Evolutionary conservation across 35 echinoderm and acorn worm genomes (phyloP), one percentile per base, ranked within the genome.

Genomic region (Amphiura filiformis): DNA sequence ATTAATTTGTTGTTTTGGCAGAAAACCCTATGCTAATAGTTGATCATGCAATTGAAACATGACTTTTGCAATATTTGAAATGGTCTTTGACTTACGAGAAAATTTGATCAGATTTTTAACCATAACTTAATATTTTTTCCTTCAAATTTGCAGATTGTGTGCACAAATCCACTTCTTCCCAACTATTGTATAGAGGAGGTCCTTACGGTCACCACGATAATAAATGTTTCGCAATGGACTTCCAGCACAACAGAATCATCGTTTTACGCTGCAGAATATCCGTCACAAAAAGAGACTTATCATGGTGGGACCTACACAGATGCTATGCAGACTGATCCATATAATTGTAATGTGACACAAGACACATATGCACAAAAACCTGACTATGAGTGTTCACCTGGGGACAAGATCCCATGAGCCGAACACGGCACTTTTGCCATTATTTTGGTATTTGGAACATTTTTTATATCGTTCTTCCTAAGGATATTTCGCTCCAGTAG

Each of bases 381-480:
- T 36, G 83, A 61, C n/a, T 31, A 85, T 35, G 64, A 32, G 11
- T 85, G 83, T 65, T 85, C 83, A 31, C 89, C 89, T 1, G 39
- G 61, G 0, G 65, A 76, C 11, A 85, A 82, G 82, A 79, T 78
- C 38, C 88, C 95, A 13, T 75, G 81, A 44, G 91, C 95, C 31
- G 93, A 97, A 77, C 89, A 88, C 0, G 89, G 91, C 13, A 88
- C 93, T 7, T 82, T 97, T 64, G 93, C 95, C 5, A 91, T 91
- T 13, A 97, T 93, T 42, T 84, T 97, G 26, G 93, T 91, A 31
- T 97, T 93, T 34, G 95, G 95, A 35, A 97, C 95, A 9, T 97
- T 93, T 80, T 91, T 97, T 77, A 93, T 97, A 14, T 88, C 95
- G 36, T 97, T 81, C 86, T 85, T 93, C 56, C 78, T 97, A 76